Evolutionary conservation across 2,888 invertebrate species (phyloP).

Genomic region (Cistogaster globosa): DNA sequence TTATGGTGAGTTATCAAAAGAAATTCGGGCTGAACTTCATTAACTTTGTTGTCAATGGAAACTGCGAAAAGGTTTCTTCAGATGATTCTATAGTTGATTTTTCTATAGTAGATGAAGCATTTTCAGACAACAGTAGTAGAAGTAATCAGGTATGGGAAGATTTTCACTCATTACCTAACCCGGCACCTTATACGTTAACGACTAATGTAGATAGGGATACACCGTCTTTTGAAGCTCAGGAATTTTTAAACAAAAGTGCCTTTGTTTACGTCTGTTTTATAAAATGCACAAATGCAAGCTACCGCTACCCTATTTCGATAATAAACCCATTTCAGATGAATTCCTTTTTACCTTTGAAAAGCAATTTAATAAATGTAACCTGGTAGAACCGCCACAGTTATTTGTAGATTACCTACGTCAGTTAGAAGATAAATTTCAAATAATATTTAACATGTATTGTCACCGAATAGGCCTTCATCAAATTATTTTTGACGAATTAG

Average conservation of each 20-base stretch:
- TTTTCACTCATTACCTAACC: not conserved
- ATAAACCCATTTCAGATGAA: constrained; percentile 9
- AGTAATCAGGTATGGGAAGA: not conserved
- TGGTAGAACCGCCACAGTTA: constrained; percentile 12
- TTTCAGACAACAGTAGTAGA: not conserved
- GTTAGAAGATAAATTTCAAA: not conserved
- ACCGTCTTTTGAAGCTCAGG: not conserved
- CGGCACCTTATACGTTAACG: not conserved
- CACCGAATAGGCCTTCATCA: too few relatives aligned
- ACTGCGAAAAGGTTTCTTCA: constrained; percentile 29
- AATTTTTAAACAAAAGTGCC: constrained; percentile 13
- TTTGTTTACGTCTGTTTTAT: constrained; percentile 38
- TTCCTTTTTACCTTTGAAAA: constrained; percentile 45
- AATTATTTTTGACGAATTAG: not conserved
- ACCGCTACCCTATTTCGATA: constrained; percentile 32
- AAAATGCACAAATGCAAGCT: constrained; percentile 29
- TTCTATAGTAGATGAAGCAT: not conserved
- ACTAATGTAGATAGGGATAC: not conserved
- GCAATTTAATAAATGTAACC: constrained; percentile 35
- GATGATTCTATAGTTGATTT: constrained; percentile 17
- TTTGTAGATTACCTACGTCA: not conserved
- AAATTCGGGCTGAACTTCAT: constrained; percentile 23
- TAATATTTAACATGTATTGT: not conserved
- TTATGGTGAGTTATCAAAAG: not conserved
- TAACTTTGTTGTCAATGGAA: constrained; percentile 24